phyloP scores from a whole-genome alignment of 2,888 invertebrate species.

The Penaeus monodon region DNA sequence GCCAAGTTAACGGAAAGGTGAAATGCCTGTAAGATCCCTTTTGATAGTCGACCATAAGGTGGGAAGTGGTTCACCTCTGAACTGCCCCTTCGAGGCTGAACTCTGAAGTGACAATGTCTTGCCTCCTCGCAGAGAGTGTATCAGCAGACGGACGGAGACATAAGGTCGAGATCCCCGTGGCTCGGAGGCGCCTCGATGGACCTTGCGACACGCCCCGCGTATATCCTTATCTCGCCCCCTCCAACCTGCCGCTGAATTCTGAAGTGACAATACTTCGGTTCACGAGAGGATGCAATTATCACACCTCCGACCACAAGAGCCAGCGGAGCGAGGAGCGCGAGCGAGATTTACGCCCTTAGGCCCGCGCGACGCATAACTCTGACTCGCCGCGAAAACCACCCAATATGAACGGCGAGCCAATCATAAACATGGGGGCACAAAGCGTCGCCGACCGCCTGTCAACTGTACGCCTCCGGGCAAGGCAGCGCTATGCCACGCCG shows the following conservation, averaged over 20 bases:
- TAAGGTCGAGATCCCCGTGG: background rate
- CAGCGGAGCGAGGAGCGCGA: background rate
- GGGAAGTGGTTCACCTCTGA: too few species aligned
- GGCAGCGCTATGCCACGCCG: constrained; percentile 21
- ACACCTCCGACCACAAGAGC: constrained; percentile 13
- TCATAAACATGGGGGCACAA: constrained; percentile 56
- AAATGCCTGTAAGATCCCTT: too few species aligned
- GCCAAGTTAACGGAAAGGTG: too few species aligned
- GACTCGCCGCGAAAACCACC: constrained; percentile 36
- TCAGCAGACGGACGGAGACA: background rate
- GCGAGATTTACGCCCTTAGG: background rate
- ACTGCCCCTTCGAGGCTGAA: constrained; percentile 33
- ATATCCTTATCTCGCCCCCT: too few species aligned
- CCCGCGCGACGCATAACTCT: background rate
- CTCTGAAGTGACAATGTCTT: constrained; percentile 47
- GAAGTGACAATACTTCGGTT: constrained; percentile 47
- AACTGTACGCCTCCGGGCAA: constrained; percentile 43
- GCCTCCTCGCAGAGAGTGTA: constrained; percentile 21
- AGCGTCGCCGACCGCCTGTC: constrained; percentile 54
- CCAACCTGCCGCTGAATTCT: constrained; percentile 41
- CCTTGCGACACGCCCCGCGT: too few species aligned
- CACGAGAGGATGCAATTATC: constrained; percentile 49
- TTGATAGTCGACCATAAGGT: too few species aligned
- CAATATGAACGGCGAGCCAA: constrained; percentile 54
- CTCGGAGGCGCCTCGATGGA: too few species aligned